Conservation (phyloP, 2,797 vertebrate species). For the Poeciliopsis infans region DNA sequence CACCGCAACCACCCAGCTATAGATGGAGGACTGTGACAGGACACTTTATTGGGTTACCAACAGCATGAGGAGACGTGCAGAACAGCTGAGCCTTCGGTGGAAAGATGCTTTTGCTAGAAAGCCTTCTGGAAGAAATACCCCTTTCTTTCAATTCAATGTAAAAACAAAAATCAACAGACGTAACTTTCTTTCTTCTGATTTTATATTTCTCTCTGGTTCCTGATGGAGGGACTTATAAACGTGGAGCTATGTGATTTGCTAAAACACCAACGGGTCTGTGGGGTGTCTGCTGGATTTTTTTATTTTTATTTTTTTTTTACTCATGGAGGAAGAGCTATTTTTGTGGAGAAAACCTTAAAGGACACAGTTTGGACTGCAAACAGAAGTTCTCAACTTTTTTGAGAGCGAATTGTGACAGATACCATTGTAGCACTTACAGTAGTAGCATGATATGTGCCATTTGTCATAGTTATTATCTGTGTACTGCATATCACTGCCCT, state of each 20-base stretch:
- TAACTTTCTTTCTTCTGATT: slow-evolving; percentile 30
- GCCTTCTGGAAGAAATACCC: slow-evolving; percentile 23
- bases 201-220: slow-evolving; percentile 33
- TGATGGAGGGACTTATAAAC: slow-evolving; percentile 27
- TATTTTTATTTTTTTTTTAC: neutral
- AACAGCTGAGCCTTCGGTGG: slow-evolving; percentile 45
- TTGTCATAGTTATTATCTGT: slow-evolving; percentile 36
- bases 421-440: slow-evolving; percentile 75
- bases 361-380: slow-evolving; percentile 33
- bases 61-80: slow-evolving; percentile 29
- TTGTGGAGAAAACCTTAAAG: slow-evolving; percentile 26
- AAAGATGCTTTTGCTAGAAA: slow-evolving; percentile 18
- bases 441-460: slow-evolving; percentile 36
- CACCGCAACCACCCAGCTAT: slow-evolving; percentile 71
- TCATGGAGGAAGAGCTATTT: slow-evolving; percentile 38
- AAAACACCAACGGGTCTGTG: slow-evolving; percentile 80
- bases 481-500: slow-evolving; percentile 69
- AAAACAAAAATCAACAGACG: slow-evolving; percentile 3
- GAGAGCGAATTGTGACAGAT: slow-evolving; percentile 14
- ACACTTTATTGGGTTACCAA: slow-evolving; percentile 69
- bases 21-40: slow-evolving; percentile 82
- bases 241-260: slow-evolving; percentile 65
- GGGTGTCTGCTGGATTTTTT: slow-evolving; percentile 64
- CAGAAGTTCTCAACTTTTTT: slow-evolving; percentile 39
- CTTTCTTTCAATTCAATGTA: neutral